A percentile compares a stretch with the other conserved stretches of the same genome.
Conservation (phyloP, 2,888 invertebrate species). For the Chouioia cunea region DNA sequence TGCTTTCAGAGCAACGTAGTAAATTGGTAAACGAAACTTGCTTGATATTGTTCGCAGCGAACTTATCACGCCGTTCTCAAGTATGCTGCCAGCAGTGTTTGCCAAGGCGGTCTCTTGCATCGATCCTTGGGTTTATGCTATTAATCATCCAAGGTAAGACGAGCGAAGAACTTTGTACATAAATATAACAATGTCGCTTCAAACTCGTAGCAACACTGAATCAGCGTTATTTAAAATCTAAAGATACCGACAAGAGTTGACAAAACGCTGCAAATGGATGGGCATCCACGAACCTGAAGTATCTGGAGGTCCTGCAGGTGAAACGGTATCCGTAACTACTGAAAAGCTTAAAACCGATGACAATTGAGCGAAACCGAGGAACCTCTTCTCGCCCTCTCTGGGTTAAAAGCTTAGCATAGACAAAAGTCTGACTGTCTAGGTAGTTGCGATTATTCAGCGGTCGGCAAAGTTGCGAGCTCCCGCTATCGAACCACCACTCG, state of each 20-base stretch:
- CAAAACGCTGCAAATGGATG: conserved; percentile 84
- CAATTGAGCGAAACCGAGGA: conserved; percentile 53
- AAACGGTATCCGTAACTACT: conserved; percentile 60
- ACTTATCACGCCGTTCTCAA: conserved; percentile 70
- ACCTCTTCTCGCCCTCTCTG: too few species aligned
- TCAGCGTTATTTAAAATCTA: neutral
- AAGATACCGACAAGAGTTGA: conserved; percentile 78
- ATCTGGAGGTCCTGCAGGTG: conserved; percentile 26
- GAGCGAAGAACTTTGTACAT: too few species aligned
- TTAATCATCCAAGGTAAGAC: conserved; percentile 86
- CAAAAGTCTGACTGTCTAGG: neutral
- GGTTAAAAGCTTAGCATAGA: too few species aligned
- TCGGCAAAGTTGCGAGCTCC: conserved; percentile 43
- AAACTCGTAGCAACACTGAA: neutral
- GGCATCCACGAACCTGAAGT: conserved; percentile 68
- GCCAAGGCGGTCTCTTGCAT: conserved; percentile 92
- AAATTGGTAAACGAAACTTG: neutral
- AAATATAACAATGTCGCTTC: neutral
- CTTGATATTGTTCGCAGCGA: conserved; percentile 58
- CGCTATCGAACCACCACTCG: conserved; percentile 55
- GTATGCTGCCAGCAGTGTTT: conserved; percentile 88
- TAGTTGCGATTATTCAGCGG: conserved; percentile 19
- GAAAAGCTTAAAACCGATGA: conserved; percentile 63
- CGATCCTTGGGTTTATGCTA: conserved; percentile 92
- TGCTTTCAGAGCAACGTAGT: too few species aligned